These are phyloP conservation scores for Andrena bucephala DNA, from an alignment of 2,888 invertebrate genomes.

Conservation along the genomic window DNA sequence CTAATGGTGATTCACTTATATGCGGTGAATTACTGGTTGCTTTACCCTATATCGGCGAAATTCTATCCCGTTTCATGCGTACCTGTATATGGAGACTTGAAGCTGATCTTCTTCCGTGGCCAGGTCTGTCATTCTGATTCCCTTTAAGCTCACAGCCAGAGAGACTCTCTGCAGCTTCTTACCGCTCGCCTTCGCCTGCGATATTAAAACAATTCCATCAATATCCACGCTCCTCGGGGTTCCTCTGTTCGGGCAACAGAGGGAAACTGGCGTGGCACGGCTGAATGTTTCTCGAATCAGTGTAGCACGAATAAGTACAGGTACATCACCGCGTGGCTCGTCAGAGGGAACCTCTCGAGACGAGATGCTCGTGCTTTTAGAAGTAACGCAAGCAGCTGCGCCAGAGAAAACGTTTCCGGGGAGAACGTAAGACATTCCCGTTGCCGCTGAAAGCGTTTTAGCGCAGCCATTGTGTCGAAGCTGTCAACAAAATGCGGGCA, in stretches of 20 bases:
- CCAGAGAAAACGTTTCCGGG: conserved; percentile 16
- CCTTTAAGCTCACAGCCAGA: conserved; percentile 91
- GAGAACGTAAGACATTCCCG: neutral
- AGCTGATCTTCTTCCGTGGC: conserved; percentile 90
- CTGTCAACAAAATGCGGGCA: neutral
- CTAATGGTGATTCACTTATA: no score
- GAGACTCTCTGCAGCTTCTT: conserved; percentile 89
- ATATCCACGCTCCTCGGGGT: neutral
- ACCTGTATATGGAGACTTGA: conserved; percentile 95
- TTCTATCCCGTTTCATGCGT: conserved; percentile 52
- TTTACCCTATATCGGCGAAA: neutral
- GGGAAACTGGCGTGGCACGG: neutral
- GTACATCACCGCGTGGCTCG: neutral
- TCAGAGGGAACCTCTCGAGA: conserved; percentile 12
- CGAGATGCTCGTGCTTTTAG: conserved; percentile 1
- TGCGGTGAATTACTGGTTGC: no score
- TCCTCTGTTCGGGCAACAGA: neutral
- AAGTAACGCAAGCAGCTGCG: conserved; percentile 9
- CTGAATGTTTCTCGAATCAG: neutral
- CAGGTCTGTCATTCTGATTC: conserved; percentile 91
- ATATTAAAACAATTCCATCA: conserved; percentile 51
- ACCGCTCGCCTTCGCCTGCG: conserved; percentile 87
- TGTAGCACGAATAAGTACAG: neutral
- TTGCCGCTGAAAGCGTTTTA: neutral
- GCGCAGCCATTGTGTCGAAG: neutral